phyloP scores from a whole-genome alignment of 2,113 vertebrate genomes.

The Ibidorhyncha struthersii region DNA sequence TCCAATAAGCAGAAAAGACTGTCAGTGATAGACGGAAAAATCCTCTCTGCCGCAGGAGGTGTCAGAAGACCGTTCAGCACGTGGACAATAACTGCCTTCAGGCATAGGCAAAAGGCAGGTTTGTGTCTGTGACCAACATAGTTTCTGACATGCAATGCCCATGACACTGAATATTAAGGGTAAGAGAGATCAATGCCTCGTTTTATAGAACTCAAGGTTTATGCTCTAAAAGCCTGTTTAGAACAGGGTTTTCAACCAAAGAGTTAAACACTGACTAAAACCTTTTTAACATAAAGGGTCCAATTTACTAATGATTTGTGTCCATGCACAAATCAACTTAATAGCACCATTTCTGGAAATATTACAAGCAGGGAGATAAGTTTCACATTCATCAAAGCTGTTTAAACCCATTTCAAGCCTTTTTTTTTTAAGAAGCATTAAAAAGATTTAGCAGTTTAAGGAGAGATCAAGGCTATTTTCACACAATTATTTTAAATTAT shows the following conservation, averaged over 20 bases:
- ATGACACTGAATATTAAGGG: constrained; percentile 42
- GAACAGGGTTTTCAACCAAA: neutral
- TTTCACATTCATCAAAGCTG: constrained; percentile 69
- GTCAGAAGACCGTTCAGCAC: neutral
- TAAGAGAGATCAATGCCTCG: constrained; percentile 26
- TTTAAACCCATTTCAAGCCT: constrained; percentile 69
- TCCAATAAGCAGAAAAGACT: neutral
- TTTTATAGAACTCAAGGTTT: constrained; percentile 27
- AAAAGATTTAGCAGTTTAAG: constrained; percentile 73
- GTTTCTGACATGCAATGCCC: neutral
- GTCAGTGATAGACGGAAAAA: neutral
- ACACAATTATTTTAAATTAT: constrained; percentile 70
- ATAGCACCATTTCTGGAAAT: constrained; percentile 73
- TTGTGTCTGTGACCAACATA: neutral
- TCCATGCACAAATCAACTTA: constrained; percentile 72
- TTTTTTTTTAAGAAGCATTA: constrained; percentile 61
- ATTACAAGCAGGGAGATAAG: constrained; percentile 61
- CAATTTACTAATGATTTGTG: constrained; percentile 70
- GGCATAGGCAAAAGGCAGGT: constrained; percentile 1
- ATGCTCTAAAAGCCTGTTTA: neutral
- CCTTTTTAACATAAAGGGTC: constrained; percentile 50
- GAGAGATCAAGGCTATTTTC: constrained; percentile 67
- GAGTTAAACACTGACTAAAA: constrained; percentile 54
- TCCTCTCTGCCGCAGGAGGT: neutral
- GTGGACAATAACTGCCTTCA: neutral